Evolutionary conservation across 2,797 vertebrate genomes (phyloP), one percentile per base, ranked within the genome.

Genomic region (Hippopotamyrus pictus): DNA sequence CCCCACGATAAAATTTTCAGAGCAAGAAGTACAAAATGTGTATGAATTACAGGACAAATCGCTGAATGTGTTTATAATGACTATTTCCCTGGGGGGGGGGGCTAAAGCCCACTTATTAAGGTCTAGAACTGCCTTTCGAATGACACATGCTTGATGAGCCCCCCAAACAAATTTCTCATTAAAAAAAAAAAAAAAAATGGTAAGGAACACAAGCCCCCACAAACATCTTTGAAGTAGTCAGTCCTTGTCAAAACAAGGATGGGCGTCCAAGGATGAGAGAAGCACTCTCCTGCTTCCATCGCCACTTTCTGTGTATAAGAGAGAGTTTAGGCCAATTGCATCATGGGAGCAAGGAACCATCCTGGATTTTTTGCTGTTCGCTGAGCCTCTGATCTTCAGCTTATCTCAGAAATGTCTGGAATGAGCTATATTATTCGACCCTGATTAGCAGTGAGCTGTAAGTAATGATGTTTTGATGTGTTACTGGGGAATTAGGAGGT

Each of bases 391-490:
- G 82, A 84, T 84, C 44, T 12, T 48, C 46, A 48, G 44, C 44
- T 84, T 84, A 84, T 48, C 44, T 79, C 73, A n/a, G 73, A 41
- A 41, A 79, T 19, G 37, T 79, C 41, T 9, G 48, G 82, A 48
- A 84, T 25, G 82, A 84, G 82, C 48, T 25, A 51, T 48, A 84
- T 84, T 84, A 84, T 84, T 22, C n/a, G 5, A 84, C 25, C 82
- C 25, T 87, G 85, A 87, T 87, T 87, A 87, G 51, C 29, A 57
- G 12, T 59, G 51, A 87, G 51, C 29, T 29, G 25, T 37, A 87
- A 87, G 53, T 87, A 87, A 48, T 84, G 82, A 79, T 84, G 48
- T 48, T 44, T 46, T 84, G 44, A 25, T 84, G 19, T 84, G 82
- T 29, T 84, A n/a, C 37, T 50, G 19, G 22, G 48, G 44, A 84